Conservation (phyloP, 2,888 invertebrate genomes). For the Dicycla oo region DNA sequence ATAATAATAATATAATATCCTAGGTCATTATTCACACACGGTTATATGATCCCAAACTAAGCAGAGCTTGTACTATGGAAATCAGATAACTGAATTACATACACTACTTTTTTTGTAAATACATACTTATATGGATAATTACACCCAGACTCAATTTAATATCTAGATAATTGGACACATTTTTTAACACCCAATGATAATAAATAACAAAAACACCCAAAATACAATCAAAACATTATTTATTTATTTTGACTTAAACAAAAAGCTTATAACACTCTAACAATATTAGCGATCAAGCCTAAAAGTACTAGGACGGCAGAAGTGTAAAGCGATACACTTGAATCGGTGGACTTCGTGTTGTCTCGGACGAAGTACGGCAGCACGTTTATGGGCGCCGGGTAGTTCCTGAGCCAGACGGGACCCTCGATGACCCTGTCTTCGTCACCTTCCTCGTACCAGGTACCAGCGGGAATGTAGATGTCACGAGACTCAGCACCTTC, state of each 20-base stretch:
- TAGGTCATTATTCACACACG: too few relatives aligned
- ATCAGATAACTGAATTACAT: too few relatives aligned
- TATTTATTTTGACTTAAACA: conserved; percentile 18
- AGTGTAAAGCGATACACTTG: conserved; percentile 62
- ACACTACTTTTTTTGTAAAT: too few relatives aligned
- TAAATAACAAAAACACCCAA: not conserved
- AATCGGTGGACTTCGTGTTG: conserved; percentile 22
- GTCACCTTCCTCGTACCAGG: conserved; percentile 92
- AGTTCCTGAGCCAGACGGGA: conserved; percentile 91
- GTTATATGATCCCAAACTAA: too few relatives aligned
- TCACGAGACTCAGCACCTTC: conserved; percentile 91
- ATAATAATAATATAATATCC: too few relatives aligned
- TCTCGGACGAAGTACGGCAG: conserved; percentile 92
- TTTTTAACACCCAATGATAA: too few relatives aligned
- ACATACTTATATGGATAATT: too few relatives aligned
- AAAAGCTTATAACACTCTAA: conserved; percentile 38
- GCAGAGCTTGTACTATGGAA: too few relatives aligned
- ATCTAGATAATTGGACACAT: not conserved
- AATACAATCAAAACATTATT: conserved; percentile 1
- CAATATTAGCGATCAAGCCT: conserved; percentile 66
- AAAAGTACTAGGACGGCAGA: conserved; percentile 70
- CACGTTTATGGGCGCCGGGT: conserved; percentile 92
- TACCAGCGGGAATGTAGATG: conserved; percentile 94
- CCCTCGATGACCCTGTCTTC: conserved; percentile 85
- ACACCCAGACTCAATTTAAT: too few relatives aligned